Evolutionary conservation across 1,140 invertebrate species (phyloP), one percentile per base, ranked within the genome.

Genomic region (Diorhabda elongata): DNA sequence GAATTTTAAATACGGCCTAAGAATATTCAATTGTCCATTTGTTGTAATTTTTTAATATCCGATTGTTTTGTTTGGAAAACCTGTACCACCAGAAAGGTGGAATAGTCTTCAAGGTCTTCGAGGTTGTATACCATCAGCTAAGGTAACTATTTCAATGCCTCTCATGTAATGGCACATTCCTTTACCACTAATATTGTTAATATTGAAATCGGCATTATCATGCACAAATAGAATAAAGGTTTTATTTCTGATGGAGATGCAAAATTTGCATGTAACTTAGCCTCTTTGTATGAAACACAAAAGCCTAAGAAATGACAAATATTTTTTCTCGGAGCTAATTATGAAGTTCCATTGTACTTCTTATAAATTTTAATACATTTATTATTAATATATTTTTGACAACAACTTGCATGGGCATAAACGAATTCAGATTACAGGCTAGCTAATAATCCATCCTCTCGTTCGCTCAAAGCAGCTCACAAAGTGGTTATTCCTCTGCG

Each of bases 141-240:
- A 58, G 64, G 63, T 67, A 64, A 74, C 68, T 52, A 67, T 72
- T 61, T 68, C 56, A 66, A 76, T 73, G 42, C 11, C 63, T 68
- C 69, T 74, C 73, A 59, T 59, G 63, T 26, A 26, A 26, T 26
- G 26, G 26, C 26, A 26, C 1, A 26, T 26, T 26, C 26, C 26
- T 26, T 26, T 26, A 26, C 26, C 26, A 26, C 26, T 26, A 26
- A 26, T 26, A 26, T 26, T 72, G 57, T 66, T 72, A 11, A 72
- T 61, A 63, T 72, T 72, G 60, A 72, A 71, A 44, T 74, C 73
- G 9, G 68, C 74, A 69, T 76, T 76, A 68, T 76, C 71, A 58
- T 59, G 68, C 26, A 75, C 68, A 68, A 73, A 71, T 69, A 68
- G 73, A 5, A 72, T 41, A 74, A 74, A 78, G 56, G 56, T 8